phyloP scores from a whole-genome alignment of 92 coral and sea anemone genomes.

The Muricea muricata region DNA sequence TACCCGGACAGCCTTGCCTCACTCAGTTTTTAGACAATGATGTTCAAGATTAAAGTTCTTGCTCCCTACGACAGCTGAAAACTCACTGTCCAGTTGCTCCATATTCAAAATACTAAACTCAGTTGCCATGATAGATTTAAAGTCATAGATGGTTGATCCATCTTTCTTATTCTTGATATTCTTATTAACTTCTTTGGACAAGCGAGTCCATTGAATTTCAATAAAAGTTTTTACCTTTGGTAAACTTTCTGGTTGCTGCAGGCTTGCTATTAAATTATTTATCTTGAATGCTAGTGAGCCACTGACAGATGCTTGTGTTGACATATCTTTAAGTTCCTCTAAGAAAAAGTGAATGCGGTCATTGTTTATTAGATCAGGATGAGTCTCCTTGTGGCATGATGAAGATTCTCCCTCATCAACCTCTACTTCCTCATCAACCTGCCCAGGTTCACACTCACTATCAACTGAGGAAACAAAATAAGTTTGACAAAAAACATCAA shows the following conservation, averaged over 20 bases:
- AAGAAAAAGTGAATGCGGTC: neutral
- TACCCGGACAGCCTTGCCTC: neutral
- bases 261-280: neutral
- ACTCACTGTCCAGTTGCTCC: neutral
- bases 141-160: neutral
- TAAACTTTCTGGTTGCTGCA: neutral
- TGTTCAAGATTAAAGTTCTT: neutral
- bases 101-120: neutral
- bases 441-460: too few species aligned
- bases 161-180: conserved; percentile 1
- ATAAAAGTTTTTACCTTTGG: neutral
- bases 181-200: neutral
- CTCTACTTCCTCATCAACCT: too few species aligned
- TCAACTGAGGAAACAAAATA: neutral
- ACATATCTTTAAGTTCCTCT: neutral
- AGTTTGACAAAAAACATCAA: neutral
- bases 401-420: neutral
- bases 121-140: neutral
- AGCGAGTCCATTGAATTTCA: neutral
- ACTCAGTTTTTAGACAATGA: neutral
- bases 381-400: neutral
- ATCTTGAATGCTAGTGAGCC: neutral
- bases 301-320: conserved; percentile 1
- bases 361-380: neutral
- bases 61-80: neutral